Conservation (phyloP, 1,140 invertebrate species). For the Drosophila kanapiae region DNA sequence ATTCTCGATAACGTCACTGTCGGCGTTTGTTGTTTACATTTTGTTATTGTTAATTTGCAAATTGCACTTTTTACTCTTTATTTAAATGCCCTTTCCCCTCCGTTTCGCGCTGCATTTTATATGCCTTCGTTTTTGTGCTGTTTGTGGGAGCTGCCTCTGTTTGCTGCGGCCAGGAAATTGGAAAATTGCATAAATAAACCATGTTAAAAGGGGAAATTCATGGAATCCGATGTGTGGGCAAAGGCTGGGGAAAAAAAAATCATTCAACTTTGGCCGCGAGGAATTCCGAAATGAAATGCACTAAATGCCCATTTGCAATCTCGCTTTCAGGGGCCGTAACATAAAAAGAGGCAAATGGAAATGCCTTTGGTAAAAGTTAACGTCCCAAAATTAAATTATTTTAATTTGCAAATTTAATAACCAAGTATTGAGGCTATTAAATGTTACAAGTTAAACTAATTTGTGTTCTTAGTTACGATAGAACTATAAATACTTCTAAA, state of each 20-base stretch:
- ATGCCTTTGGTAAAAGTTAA: not conserved
- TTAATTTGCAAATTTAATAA: too few species aligned
- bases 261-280: constrained; percentile 37
- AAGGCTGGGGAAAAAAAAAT: constrained; percentile 30
- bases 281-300: constrained; percentile 34
- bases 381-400: constrained; percentile 12
- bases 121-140: constrained; percentile 15
- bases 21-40: constrained; percentile 49
- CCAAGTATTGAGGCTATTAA: too few species aligned
- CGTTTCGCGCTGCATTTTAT: constrained; percentile 3
- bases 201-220: constrained; percentile 1
- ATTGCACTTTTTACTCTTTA: constrained; percentile 67
- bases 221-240: constrained; percentile 3
- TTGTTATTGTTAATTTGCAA: constrained; percentile 75
- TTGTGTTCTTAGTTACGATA: not conserved
- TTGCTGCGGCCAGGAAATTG: constrained; percentile 33
- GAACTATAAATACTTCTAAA: not conserved
- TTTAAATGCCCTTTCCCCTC: constrained; percentile 20
- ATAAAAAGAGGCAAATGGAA: constrained; percentile 15
- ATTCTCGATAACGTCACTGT: constrained; percentile 35
- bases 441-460: too few species aligned
- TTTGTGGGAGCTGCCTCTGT: not conserved
- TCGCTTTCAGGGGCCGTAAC: not conserved
- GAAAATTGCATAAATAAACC: constrained; percentile 59
- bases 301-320: constrained; percentile 33